Evolutionary conservation across 2,888 invertebrate genomes (phyloP), one percentile per base, ranked within the genome.

Genomic region (Drosophila picticornis): DNA sequence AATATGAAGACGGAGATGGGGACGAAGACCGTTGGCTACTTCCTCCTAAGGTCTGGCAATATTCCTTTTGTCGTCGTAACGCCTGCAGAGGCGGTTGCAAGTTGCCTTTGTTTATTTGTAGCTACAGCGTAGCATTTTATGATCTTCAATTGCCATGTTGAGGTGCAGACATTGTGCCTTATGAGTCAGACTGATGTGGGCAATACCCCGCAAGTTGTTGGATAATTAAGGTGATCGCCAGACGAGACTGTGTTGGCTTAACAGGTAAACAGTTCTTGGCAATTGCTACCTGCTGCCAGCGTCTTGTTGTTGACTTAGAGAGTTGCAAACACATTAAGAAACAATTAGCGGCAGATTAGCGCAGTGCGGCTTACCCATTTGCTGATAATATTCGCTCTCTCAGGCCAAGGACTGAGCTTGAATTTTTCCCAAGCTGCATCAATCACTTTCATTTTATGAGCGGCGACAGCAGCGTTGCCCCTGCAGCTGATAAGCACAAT

Each of bases 271-370:
- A 70, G 50, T 67, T 72, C 72, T 74, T 58, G 56, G 55, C 51
- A 59, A 63, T 31, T 53, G 58, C 50, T 64, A 61, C 50, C 74
- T 59, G 56, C 9, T 36, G 11, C 32, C 19, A 7, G 32, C 7
- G 55, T 53, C 48, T 36, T 19, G 25, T 48, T 52, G 64, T 63
- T 75, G 76, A 70, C 64, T 73, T 52, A n/a, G 72, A n/a, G 72
- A 51, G 55, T 77, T 74, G 59, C 76, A 73, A 77, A 85, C 64
- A 76, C 88, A 86, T 86, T 83, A 90, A 90, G 88, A 88, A 90
- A 61, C 85, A 88, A 86, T 86, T 86, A 90, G 90, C 68, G 38
- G 51, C n/a, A 80, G 90, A 90, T 90, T 88, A 90, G 81, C 83
- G 53, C 40, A 51, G 43, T 25, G 64, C 52, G 27, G 27, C 50